A percentile compares a stretch with the other conserved stretches of the same genome.
Evolutionary conservation across 92 coral and sea anemone species (phyloP).

Genomic region (Palythoa grandiflora): DNA sequence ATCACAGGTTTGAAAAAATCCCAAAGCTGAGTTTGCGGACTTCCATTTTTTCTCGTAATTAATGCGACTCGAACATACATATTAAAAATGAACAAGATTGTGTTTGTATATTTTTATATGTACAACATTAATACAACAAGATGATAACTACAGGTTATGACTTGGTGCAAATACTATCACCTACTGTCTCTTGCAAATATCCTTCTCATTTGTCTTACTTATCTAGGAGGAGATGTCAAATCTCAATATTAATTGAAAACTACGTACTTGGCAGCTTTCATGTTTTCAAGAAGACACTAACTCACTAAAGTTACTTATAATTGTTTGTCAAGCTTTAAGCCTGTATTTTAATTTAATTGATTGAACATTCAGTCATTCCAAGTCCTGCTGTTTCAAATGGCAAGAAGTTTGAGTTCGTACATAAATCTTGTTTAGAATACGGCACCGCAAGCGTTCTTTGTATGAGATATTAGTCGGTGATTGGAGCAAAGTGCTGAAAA

Average conservation of each 20-base stretch:
- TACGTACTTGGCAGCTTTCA: too few species aligned
- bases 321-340: too few species aligned
- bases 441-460: not conserved
- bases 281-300: too few species aligned
- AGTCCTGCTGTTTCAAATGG: not conserved
- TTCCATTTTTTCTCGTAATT: too few species aligned
- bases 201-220: not conserved
- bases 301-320: too few species aligned
- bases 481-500: conserved; percentile 34
- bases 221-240: not conserved
- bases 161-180: not conserved
- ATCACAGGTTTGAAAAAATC: not conserved
- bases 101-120: not conserved
- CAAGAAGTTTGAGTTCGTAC: not conserved
- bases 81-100: not conserved
- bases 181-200: not conserved
- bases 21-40: not conserved
- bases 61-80: not conserved
- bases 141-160: not conserved
- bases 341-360: too few species aligned
- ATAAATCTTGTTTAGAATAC: not conserved
- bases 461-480: not conserved
- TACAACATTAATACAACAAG: not conserved
- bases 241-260: too few species aligned
- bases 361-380: too few species aligned